Conservation (phyloP, 2,113 vertebrate species). For the Microcebus griseorufus region DNA sequence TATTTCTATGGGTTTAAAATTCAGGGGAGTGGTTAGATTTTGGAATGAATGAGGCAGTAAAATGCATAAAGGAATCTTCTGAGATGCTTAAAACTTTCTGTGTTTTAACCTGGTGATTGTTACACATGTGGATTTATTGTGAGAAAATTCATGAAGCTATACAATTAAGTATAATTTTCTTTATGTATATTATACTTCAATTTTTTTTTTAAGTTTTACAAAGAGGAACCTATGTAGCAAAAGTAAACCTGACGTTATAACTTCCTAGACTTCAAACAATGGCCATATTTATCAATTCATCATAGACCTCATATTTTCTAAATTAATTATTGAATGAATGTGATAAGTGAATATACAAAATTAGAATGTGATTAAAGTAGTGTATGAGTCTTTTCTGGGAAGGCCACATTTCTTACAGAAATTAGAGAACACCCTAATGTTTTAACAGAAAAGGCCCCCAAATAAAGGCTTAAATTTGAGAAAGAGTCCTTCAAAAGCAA, state of each 20-base stretch:
- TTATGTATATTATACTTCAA: background rate
- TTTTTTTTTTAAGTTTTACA: background rate
- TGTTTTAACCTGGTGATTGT: background rate
- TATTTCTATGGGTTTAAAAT: background rate
- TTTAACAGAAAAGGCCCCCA: background rate
- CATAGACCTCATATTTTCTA: background rate
- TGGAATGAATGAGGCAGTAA: background rate
- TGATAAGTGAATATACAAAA: background rate
- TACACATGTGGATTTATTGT: background rate
- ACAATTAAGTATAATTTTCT: background rate
- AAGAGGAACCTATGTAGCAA: background rate
- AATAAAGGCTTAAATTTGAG: background rate
- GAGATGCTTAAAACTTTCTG: background rate
- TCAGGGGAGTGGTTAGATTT: background rate
- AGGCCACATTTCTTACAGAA: background rate
- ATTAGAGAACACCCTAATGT: background rate
- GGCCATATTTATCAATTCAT: background rate
- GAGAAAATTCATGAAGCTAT: background rate
- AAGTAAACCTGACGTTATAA: background rate
- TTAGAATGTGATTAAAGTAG: background rate
- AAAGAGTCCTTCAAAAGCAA: background rate
- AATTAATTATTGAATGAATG: slow-evolving; percentile 20
- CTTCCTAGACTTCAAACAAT: background rate
- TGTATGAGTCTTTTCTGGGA: background rate
- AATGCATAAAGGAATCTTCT: background rate